Percentiles rank a stretch among this genome's conserved stretches.
Conservation (phyloP, 2,113 vertebrate species). For the Globicephala melas region DNA sequence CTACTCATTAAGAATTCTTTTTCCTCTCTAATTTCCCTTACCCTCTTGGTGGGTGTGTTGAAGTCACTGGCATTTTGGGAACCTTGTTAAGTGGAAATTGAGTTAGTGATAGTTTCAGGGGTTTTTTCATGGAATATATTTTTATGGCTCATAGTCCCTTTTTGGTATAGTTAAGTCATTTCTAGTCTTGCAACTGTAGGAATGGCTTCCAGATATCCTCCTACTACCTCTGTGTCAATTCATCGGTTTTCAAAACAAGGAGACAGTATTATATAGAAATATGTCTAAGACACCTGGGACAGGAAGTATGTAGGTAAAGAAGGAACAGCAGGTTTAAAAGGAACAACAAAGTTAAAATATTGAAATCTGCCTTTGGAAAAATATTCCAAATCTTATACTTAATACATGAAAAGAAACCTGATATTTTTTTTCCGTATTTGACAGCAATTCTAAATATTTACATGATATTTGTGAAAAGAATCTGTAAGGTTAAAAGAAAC, state of each 20-base stretch:
- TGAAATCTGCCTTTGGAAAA: neutral
- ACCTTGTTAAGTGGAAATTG: neutral
- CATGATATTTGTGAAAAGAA: neutral
- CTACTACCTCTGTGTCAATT: neutral
- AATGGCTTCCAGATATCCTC: neutral
- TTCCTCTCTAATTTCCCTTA: neutral
- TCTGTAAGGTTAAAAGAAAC: neutral
- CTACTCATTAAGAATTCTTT: neutral
- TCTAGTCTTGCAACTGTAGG: neutral
- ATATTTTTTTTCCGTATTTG: neutral
- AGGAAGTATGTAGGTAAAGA: neutral
- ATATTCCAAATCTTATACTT: neutral
- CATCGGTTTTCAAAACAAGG: neutral
- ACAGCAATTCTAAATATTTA: neutral
- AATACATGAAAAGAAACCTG: neutral
- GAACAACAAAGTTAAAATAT: neutral
- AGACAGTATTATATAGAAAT: neutral
- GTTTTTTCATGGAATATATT: neutral
- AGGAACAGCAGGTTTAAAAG: neutral
- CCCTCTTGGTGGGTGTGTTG: neutral
- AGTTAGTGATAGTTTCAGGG: neutral
- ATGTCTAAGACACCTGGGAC: neutral
- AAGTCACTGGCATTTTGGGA: neutral
- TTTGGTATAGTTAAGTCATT: neutral
- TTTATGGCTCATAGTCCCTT: neutral